These are phyloP conservation scores for Maniola hyperantus DNA, from an alignment of 2,888 invertebrate species.

Conservation along the genomic window DNA sequence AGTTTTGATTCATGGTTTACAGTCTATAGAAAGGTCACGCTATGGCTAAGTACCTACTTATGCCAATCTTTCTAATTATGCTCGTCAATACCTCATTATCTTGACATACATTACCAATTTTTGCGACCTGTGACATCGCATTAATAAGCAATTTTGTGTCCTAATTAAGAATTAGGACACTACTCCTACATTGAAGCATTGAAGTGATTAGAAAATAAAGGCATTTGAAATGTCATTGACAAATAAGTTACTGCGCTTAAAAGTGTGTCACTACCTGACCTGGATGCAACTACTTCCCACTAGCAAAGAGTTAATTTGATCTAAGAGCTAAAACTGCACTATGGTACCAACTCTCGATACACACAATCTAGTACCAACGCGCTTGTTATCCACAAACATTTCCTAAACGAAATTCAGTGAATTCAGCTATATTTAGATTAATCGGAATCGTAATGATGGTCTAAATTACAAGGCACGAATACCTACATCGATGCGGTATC, in stretches of 20 bases:
- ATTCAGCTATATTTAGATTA: constrained; percentile 58
- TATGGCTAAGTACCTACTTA: too few relatives aligned
- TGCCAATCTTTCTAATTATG: too few relatives aligned
- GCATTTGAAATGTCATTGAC: constrained; percentile 27
- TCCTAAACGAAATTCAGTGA: constrained; percentile 45
- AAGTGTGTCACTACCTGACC: constrained; percentile 62
- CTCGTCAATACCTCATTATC: too few relatives aligned
- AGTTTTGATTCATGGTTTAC: too few relatives aligned
- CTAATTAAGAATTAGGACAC: neutral
- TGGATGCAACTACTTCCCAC: constrained; percentile 56
- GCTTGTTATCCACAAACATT: constrained; percentile 50
- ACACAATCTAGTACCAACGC: constrained; percentile 38
- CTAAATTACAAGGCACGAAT: constrained; percentile 51
- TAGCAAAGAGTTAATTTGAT: constrained; percentile 32
- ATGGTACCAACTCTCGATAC: neutral
- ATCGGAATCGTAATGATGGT: constrained; percentile 55
- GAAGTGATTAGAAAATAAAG: neutral
- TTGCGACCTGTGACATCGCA: too few relatives aligned
- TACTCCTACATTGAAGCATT: neutral
- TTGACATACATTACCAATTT: too few relatives aligned
- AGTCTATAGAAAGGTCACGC: too few relatives aligned
- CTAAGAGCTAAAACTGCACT: constrained; percentile 16
- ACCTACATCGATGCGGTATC: constrained; percentile 39
- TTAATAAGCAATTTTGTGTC: too few relatives aligned
- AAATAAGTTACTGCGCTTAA: constrained; percentile 44